phyloP scores from a whole-genome alignment of 2,797 vertebrate genomes.

The Pseudopleuronectes americanus region DNA sequence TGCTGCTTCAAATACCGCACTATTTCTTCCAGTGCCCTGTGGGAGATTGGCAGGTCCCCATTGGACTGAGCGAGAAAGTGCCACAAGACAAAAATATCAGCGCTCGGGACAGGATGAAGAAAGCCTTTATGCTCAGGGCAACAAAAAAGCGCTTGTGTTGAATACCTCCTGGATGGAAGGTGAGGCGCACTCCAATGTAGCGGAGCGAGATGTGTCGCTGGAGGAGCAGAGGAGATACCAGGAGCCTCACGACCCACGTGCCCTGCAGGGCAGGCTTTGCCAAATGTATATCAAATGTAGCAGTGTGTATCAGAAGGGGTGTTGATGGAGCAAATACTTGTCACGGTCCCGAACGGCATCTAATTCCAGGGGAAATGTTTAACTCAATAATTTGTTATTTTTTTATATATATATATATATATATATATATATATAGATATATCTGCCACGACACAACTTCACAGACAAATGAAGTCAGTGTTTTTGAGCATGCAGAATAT shows the following conservation, averaged over 20 bases:
- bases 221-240: conserved; percentile 50
- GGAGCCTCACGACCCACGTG: conserved; percentile 21
- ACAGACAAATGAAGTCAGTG: conserved; percentile 17
- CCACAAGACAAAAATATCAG: conserved; percentile 86
- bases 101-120: conserved; percentile 78
- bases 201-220: conserved; percentile 53
- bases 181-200: conserved; percentile 56
- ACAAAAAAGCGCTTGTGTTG: conserved; percentile 81
- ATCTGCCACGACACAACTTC: conserved; percentile 20
- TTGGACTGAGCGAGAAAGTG: conserved; percentile 76
- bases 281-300: conserved; percentile 43
- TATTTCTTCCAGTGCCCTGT: conserved; percentile 83
- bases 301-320: conserved; percentile 53
- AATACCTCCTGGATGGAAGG: conserved; percentile 71
- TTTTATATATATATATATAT: conserved; percentile 2
- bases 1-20: conserved; percentile 81
- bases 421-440: conserved; percentile 15
- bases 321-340: conserved; percentile 70
- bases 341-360: conserved; percentile 54
- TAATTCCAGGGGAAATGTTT: conserved; percentile 60
- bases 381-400: conserved; percentile 35
- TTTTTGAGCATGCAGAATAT: background rate
- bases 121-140: conserved; percentile 77
- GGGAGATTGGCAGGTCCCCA: conserved; percentile 82
- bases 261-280: conserved; percentile 19